Conservation (phyloP, 37 sponge, comb jelly and placozoan genomes). For the Lycopodina hypogea region DNA sequence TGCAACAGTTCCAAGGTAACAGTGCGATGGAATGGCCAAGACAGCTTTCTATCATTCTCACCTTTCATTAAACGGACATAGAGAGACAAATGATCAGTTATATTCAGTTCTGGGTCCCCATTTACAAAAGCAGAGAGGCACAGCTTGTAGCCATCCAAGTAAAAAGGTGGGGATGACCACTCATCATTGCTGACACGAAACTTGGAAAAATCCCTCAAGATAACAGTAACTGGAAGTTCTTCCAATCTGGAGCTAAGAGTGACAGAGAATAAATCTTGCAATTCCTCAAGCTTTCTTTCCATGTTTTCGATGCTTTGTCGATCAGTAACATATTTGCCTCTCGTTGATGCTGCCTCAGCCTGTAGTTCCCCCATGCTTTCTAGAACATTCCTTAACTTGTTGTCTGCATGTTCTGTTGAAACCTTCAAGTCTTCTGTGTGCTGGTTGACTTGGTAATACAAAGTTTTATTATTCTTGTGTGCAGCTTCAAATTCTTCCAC, state of each 20-base stretch:
- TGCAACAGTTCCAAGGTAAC: conserved; percentile 1
- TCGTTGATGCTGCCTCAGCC: no score
- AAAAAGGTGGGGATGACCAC: conserved; percentile 2
- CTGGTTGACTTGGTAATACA: no score
- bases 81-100: background rate
- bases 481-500: no score
- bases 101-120: conserved; percentile 2
- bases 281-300: background rate
- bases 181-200: no score
- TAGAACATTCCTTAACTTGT: no score
- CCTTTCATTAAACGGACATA: conserved; percentile 7
- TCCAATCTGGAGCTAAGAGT: background rate
- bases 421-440: no score
- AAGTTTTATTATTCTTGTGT: no score
- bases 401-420: no score
- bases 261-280: background rate
- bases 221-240: background rate
- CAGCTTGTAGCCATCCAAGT: conserved; percentile 14
- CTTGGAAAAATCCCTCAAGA: background rate
- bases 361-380: no score
- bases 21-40: conserved; percentile 23
- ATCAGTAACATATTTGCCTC: no score
- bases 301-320: no score
- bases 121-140: conserved; percentile 17
- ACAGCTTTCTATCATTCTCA: conserved; percentile 26